These are phyloP conservation scores for Rallus crepitans DNA, from an alignment of 2,797 vertebrate species.

Conservation along the genomic window DNA sequence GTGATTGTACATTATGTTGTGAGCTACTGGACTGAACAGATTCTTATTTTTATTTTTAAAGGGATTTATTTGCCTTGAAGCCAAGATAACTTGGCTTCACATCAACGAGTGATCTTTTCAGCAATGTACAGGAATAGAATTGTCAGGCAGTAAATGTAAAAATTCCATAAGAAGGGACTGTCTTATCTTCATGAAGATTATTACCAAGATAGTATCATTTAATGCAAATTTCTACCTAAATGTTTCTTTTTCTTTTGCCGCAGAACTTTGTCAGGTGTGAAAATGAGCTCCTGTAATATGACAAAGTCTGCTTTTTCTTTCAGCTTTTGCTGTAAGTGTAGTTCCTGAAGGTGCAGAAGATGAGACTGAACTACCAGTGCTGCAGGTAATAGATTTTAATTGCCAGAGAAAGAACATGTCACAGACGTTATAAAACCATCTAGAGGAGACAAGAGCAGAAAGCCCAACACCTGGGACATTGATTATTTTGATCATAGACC, in stretches of 20 bases:
- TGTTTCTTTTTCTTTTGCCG: not conserved
- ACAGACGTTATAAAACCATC: not conserved
- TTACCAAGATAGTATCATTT: not conserved
- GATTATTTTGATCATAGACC: constrained; percentile 2
- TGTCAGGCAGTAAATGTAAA: constrained; percentile 4
- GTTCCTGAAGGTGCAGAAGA: constrained; percentile 70
- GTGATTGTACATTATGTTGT: not conserved
- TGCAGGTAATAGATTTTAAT: constrained; percentile 75
- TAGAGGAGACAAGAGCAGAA: not conserved
- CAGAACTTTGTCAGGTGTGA: constrained; percentile 12
- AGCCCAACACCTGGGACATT: not conserved
- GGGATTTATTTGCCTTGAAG: constrained; percentile 39
- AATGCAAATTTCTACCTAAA: not conserved
- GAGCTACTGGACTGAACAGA: constrained; percentile 2
- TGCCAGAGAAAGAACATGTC: not conserved
- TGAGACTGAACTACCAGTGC: constrained; percentile 12
- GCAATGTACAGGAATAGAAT: not conserved
- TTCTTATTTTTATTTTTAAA: not conserved
- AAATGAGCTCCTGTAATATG: constrained; percentile 22
- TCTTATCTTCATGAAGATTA: not conserved
- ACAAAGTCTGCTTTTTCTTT: constrained; percentile 45
- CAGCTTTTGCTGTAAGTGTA: constrained; percentile 67
- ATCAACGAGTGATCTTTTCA: constrained; percentile 35
- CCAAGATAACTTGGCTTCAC: constrained; percentile 12
- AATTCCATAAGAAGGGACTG: not conserved